Base-by-base conservation (phyloP, 2,888 invertebrate species). In the Mythimna ferrago region DNA sequence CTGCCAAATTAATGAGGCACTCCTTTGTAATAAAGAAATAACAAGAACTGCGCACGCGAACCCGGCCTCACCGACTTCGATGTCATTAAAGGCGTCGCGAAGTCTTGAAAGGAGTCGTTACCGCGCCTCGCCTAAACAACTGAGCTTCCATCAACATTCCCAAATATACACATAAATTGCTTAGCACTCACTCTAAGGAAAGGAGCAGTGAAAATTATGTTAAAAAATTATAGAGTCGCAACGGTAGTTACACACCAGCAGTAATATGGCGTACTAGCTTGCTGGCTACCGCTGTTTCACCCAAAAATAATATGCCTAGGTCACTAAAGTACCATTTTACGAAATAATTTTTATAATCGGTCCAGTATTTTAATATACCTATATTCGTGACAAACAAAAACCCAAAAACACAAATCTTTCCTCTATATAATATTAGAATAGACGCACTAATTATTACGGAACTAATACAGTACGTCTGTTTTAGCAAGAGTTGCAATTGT, bases 1-100 rank as follows among this genome's bases (percentile, higher is more conserved):
- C 91, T 95, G 93, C 96, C 96, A 96, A 96, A 96, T 96, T 96
- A 96, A 96, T 96, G 96, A 96, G 96, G 94, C 93, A 96, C 96
- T 96, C 95, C 95, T 96, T 96, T 96, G 96, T 96, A 96, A 96
- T 96, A 96, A 96, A 96, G 96, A 96, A 95, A 96, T 96, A 96
- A 96, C 96, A 96, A 96, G 96, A 95, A 95, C 93, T 94, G 96
- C 94, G 96, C 96, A 96, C 96, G 96, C 95, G 94, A 95, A 92
- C 93, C 92, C 90, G 90, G 92, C 91, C 92, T 93, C 90, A 90
- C 92, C 91, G 93, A 92, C 92, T 93, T 92, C 92, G 93, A 93
- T 93, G 94, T 96, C 95, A 95, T 96, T 96, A 95, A 92, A 93
- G 94, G 93, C 93, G 93, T 93, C 92, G 93, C 92, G 91, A 92